These are phyloP conservation scores for Sipha maydis DNA, from an alignment of 2,888 invertebrate genomes.

Conservation along the genomic window DNA sequence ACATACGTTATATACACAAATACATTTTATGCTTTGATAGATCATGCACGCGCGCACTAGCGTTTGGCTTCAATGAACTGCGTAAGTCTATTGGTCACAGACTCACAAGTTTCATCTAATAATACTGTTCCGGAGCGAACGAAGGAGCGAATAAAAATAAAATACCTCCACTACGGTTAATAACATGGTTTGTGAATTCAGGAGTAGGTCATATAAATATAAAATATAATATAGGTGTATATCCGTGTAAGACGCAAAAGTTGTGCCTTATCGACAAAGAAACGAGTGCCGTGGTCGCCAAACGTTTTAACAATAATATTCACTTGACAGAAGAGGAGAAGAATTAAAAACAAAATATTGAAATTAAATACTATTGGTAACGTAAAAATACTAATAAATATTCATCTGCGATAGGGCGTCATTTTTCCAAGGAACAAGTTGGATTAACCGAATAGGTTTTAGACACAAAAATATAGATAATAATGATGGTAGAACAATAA, in stretches of 20 bases:
- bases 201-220: neutral
- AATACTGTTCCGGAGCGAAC: neutral
- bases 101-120: neutral
- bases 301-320: neutral
- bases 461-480: neutral
- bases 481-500: neutral
- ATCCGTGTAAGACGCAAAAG: neutral
- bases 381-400: neutral
- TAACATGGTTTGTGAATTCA: conserved; percentile 24
- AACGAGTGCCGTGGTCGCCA: neutral
- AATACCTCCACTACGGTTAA: conserved; percentile 5
- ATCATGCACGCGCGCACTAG: neutral
- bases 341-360: too few relatives aligned
- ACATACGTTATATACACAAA: neutral
- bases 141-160: neutral
- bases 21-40: conserved; percentile 30
- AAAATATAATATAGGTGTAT: neutral
- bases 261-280: neutral
- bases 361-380: neutral
- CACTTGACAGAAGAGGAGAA: neutral
- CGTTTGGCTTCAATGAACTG: neutral
- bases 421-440: too few relatives aligned
- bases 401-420: neutral
- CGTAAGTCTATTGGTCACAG: conserved; percentile 46
- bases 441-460: neutral